These are phyloP conservation scores for Burhinus oedicnemus DNA, from an alignment of 2,113 vertebrate genomes.

Conservation along the genomic window DNA sequence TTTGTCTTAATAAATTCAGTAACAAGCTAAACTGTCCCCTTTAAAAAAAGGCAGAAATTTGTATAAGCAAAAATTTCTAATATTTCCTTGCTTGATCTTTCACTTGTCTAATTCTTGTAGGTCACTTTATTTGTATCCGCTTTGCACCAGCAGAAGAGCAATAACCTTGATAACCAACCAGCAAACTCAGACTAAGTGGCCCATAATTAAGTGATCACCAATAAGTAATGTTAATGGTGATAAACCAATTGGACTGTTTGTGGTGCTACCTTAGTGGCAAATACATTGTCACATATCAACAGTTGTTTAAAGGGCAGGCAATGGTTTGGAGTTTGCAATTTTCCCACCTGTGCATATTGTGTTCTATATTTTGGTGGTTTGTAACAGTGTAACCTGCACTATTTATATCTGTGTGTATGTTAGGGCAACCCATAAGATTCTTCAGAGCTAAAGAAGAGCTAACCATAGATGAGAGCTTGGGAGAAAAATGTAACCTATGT, in stretches of 20 bases:
- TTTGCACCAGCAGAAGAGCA: not conserved
- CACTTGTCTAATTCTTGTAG: not conserved
- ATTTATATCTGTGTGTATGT: not conserved
- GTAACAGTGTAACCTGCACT: not conserved
- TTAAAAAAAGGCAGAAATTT: not conserved
- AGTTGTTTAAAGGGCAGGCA: not conserved
- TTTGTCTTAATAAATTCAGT: not conserved
- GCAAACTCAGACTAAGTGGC: not conserved
- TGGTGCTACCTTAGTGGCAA: not conserved
- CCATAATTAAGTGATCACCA: not conserved
- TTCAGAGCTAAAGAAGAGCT: not conserved
- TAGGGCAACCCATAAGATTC: not conserved
- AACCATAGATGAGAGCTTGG: not conserved
- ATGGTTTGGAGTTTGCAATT: not conserved
- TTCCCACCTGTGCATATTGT: not conserved
- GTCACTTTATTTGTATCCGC: not conserved
- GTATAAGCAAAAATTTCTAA: not conserved
- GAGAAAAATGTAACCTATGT: not conserved
- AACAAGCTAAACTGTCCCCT: not conserved
- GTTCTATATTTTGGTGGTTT: not conserved
- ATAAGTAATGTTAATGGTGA: no score
- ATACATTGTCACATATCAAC: not conserved
- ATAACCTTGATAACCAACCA: not conserved
- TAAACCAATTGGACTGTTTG: not conserved
- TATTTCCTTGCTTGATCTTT: not conserved